Base-by-base conservation (phyloP, 2,113 vertebrate genomes). In the Neogobius melanostomus region DNA sequence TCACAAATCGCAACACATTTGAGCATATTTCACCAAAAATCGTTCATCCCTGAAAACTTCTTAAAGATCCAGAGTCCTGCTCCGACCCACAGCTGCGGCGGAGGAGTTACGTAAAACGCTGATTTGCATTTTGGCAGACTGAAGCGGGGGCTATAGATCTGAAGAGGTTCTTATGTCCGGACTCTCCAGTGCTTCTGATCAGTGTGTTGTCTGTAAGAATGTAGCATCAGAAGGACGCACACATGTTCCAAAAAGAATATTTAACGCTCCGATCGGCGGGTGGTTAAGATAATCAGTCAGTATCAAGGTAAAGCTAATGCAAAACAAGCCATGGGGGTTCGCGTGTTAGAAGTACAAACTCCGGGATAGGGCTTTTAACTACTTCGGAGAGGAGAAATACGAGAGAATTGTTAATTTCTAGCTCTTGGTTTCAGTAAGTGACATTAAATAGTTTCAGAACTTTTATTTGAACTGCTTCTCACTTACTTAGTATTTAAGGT, bases 321-420 rank as follows among this genome's bases (percentile, higher is more conserved):
- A 78, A 72, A 64, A 73, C 66, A 73, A 85, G 82, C 79, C 69
- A 71, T n/a, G 63, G 72, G 76, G 80, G 77, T 81, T 83, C 72
- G 78, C 76, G 82, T 77, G 68, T 64, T 62, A 79, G 66, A 84
- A 75, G 75, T 57, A 44, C 71, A 69, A 77, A 67, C 67, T 80
- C 47, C 61, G 1, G 71, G 84, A 80, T 83, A 77, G 84, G 12
- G 79, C 68, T 52, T 60, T 50, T 46, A 48, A 59, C 42, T 42
- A 59, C 2, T 59, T 11, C 12, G 54, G 0, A 6, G 42, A 28
- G 11, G 28, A 59, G 28, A 59, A 42, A 42, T 28, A 28, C 53
- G 10, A 56, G 17, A 28, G 53, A 56, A 28, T 16, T 28, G 53
- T 28, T 28, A 8, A 11, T 56, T 56, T 56, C 5, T 21, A 54